A percentile compares a stretch with the other conserved stretches of the same genome.
phyloP scores from a whole-genome alignment of 2,888 invertebrate species.

The Hemistola chrysoprasaria region DNA sequence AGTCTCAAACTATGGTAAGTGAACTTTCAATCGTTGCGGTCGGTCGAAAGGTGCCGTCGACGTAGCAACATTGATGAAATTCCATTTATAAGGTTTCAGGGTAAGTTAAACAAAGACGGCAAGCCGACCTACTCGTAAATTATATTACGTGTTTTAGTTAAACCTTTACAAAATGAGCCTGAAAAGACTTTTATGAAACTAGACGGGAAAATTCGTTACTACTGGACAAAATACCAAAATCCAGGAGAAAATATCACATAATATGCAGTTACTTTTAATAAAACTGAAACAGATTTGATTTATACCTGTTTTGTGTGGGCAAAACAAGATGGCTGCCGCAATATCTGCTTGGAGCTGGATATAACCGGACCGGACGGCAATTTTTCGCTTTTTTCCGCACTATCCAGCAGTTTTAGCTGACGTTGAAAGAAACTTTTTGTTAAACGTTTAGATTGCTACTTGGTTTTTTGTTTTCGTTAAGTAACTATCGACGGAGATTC shows the following conservation, averaged over 20 bases:
- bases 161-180: too few relatives aligned
- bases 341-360: slow-evolving; percentile 61
- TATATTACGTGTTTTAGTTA: too few relatives aligned
- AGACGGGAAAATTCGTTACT: neutral
- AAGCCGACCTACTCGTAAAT: too few relatives aligned
- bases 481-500: too few relatives aligned
- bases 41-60: neutral
- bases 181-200: too few relatives aligned
- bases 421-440: slow-evolving; percentile 44
- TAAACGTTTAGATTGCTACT: slow-evolving; percentile 34
- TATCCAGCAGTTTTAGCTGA: slow-evolving; percentile 48
- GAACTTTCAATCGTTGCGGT: slow-evolving; percentile 30
- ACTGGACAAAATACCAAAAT: slow-evolving; percentile 17
- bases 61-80: too few relatives aligned
- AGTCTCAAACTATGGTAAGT: slow-evolving; percentile 28
- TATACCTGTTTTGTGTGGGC: slow-evolving; percentile 63
- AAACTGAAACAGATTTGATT: slow-evolving; percentile 60
- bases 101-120: too few relatives aligned
- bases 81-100: too few relatives aligned
- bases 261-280: slow-evolving; percentile 53
- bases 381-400: slow-evolving; percentile 52
- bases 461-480: slow-evolving; percentile 9
- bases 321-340: slow-evolving; percentile 62
- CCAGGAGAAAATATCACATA: slow-evolving; percentile 33
- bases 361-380: slow-evolving; percentile 49